phyloP scores from a whole-genome alignment of 1,140 invertebrate genomes.

The Brachionus angularis region DNA sequence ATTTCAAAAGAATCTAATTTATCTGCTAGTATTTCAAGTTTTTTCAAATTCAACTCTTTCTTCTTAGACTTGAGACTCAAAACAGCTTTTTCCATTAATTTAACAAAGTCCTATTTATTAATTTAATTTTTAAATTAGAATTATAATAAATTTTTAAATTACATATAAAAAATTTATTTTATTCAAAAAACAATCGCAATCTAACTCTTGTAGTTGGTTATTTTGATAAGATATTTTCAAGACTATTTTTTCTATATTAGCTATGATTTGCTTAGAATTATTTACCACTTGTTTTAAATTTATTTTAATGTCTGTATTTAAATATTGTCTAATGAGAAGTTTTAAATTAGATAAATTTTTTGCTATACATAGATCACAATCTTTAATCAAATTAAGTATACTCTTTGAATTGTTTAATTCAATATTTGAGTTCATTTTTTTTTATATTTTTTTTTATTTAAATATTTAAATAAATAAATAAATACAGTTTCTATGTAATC shows the following conservation, averaged over 20 bases:
- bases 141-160: too few species aligned
- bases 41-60: too few species aligned
- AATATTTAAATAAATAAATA: too few species aligned
- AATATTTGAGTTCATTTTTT: too few species aligned
- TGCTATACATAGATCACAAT: slow-evolving; percentile 4
- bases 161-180: not conserved
- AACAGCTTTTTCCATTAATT: too few species aligned
- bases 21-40: too few species aligned
- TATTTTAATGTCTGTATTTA: not conserved
- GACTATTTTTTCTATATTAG: not conserved
- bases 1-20: too few species aligned
- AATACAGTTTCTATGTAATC: too few species aligned
- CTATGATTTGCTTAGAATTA: slow-evolving; percentile 7
- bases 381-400: slow-evolving; percentile 20
- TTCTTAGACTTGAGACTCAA: too few species aligned
- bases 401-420: too few species aligned
- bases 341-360: not conserved
- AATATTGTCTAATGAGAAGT: too few species aligned
- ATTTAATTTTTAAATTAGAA: not conserved
- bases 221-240: not conserved
- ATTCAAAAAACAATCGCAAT: not conserved
- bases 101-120: not conserved
- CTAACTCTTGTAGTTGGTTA: not conserved
- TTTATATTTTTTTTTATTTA: too few species aligned
- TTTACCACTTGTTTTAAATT: not conserved